Evolutionary conservation across 2,888 invertebrate species (phyloP).

Genomic region (Mesochorus sp.): DNA sequence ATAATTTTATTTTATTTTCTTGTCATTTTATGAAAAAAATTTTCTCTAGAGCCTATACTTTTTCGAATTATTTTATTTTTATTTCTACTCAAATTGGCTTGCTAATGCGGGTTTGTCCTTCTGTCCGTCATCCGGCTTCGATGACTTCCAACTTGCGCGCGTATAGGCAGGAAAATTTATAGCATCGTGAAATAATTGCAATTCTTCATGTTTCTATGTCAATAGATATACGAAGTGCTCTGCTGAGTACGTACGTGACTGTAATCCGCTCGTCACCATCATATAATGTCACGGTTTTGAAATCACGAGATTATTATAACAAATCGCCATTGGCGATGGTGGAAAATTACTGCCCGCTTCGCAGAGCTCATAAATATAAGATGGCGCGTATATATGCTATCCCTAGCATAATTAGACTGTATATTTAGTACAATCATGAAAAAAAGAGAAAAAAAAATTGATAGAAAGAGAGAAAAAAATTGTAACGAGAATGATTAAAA

Average conservation of each 20-base stretch:
- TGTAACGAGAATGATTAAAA: neutral
- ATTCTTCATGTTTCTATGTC: neutral
- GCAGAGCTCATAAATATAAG: slow-evolving; percentile 42
- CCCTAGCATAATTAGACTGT: slow-evolving; percentile 14
- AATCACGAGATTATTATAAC: slow-evolving; percentile 34
- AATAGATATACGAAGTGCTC: neutral
- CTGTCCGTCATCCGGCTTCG: neutral
- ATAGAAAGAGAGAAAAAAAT: too few species aligned
- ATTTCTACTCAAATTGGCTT: too few species aligned
- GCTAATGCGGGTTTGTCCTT: too few species aligned
- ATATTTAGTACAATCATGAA: neutral
- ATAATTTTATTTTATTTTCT: neutral
- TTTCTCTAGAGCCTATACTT: too few species aligned
- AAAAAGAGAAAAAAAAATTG: neutral
- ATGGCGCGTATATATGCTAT: slow-evolving; percentile 25
- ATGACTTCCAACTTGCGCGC: too few species aligned
- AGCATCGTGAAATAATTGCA: too few species aligned
- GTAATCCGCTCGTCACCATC: slow-evolving; percentile 29
- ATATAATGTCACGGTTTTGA: slow-evolving; percentile 45
- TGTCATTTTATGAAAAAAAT: too few species aligned
- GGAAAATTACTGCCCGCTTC: slow-evolving; percentile 44
- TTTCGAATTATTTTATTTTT: too few species aligned
- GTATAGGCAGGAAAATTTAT: too few species aligned
- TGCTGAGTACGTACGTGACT: slow-evolving; percentile 3
- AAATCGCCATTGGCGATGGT: slow-evolving; percentile 54